Base-by-base conservation (phyloP, 2,888 invertebrate genomes). In the Drosophila mulleri region DNA sequence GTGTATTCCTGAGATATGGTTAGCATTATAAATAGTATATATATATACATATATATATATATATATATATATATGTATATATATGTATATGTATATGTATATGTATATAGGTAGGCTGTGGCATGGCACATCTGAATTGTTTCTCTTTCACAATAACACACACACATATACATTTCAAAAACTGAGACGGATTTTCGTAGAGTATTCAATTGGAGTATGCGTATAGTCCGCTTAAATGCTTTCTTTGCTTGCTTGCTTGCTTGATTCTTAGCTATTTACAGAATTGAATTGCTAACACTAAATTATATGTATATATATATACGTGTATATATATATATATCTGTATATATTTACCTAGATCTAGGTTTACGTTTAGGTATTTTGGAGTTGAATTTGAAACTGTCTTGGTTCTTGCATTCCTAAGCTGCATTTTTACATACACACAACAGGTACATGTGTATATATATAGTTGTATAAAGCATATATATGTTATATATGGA, bases 51-150 rank as follows among this genome's bases (percentile, higher is more conserved):
- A 47, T 45, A 63, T 75, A 68, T 68, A 56, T 45, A 69, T 68
- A 5, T 18, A 18, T 57, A 66, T 60, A 61, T 47, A 64, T 54
- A 66, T 65, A 62, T 39, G 29, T 61, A 65, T 61, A 62, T 41
- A 64, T 37, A 67, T 63, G 59, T 57, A 47, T 45, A 63, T 75
- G 66, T 68, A 56, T 45, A 69, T 68, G 5, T 18, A 18, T 57
- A 66, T 60, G 63, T 47, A 64, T 54, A 66, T 65, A 62, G 48
- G 29, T 61, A 65, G 78, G 74, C 73, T 79, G 77, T 82, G 79
- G 67, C 89, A 89, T 89, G 89, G 89, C 89, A 89, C 89, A 83
- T 83, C 80, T 85, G 89, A 89, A 90, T 90, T 86, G 58, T 66
- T 75, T 39, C 26, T 26, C 35, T 44, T 74, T 68, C 61, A 63